Evolutionary conservation across 30 jellyfish, hydroid and myxozoan species (phyloP), one percentile per base, ranked within the genome.

Genomic region (Aurelia coerulea): DNA sequence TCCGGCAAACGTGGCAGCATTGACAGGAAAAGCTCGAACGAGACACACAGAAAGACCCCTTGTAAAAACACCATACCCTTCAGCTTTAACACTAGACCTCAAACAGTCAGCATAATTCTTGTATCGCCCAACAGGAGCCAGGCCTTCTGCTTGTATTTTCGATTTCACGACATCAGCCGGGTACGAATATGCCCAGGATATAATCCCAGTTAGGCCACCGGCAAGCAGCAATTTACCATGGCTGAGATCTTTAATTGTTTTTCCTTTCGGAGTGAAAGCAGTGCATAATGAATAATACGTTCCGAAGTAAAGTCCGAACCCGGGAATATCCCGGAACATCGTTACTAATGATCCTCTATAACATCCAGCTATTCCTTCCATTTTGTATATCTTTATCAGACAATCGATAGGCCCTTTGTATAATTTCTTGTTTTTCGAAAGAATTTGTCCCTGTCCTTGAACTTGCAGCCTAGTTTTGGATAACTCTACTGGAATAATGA

Each of bases 141-240:
- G 49, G 13, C 99, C 99, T n/a, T 95, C 92, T 6, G 99, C 98
- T 68, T 91, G 98, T 4, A 96, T 68, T 59, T 90, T 74, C 49
- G 99, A 66, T 78, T 96, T 96, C 59, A 96, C 75, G 50, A 96
- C 99, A 70, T 96, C 99, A 67, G 87, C 73, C 5, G 99, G 99
- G 80, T 90, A 90, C 18, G 84, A 56, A 19, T 51, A 10, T 10
- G 54, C 87, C 99, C 99, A 96, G 1, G 99, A 86, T 17, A 83
- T 51, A 15, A 73, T 79, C 2, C 99, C 99, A 23, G 96, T 76
- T 31, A 88, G 41, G 2, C 99, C 98, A 33, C 99, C 99, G n/a
- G 96, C 95, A 12, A 96, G 60, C 65, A 91, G 62, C 71, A 91
- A 69, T 18, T 70, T 77, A 39, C 59, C 29, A n/a, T 78, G 70